Evolutionary conservation across 2,888 invertebrate species (phyloP).

Genomic region (Crepidodera aurea): DNA sequence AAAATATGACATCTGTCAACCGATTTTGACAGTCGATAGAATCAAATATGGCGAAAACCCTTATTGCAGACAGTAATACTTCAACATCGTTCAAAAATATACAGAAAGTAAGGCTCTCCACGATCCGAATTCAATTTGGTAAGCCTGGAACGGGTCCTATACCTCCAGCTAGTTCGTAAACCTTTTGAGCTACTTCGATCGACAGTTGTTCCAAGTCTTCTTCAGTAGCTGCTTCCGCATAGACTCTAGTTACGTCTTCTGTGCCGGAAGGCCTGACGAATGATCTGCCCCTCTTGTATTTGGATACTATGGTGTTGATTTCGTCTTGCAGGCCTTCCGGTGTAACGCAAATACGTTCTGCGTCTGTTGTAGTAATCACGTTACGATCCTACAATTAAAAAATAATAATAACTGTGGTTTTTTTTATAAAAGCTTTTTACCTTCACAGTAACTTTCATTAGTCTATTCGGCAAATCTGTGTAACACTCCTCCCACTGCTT

Average conservation of each 20-base stretch:
- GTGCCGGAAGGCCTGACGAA: constrained; percentile 98
- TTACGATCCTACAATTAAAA: constrained; percentile 81
- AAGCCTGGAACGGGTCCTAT: constrained; percentile 70
- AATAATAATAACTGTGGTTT: no score
- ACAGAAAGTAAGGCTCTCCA: background rate
- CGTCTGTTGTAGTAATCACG: constrained; percentile 85
- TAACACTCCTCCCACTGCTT: constrained; percentile 85
- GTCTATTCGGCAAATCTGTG: constrained; percentile 85
- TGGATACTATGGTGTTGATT: constrained; percentile 76
- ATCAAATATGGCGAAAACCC: background rate
- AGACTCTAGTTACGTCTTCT: constrained; percentile 95
- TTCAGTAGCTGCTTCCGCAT: constrained; percentile 89
- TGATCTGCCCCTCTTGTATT: constrained; percentile 77
- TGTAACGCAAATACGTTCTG: constrained; percentile 81
- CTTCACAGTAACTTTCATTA: constrained; percentile 86
- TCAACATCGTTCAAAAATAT: background rate
- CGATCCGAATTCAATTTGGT: constrained; percentile 18
- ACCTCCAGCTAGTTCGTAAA: constrained; percentile 82
- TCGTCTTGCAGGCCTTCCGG: constrained; percentile 85
- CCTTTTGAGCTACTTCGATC: constrained; percentile 76
- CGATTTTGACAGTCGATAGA: background rate
- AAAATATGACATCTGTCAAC: no score
- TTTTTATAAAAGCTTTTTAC: no score
- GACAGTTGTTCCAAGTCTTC: constrained; percentile 70
- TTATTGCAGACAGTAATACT: background rate